Evolutionary conservation across 2,888 invertebrate species (phyloP), one percentile per base, ranked within the genome.

Genomic region (Lochmaea capreae): DNA sequence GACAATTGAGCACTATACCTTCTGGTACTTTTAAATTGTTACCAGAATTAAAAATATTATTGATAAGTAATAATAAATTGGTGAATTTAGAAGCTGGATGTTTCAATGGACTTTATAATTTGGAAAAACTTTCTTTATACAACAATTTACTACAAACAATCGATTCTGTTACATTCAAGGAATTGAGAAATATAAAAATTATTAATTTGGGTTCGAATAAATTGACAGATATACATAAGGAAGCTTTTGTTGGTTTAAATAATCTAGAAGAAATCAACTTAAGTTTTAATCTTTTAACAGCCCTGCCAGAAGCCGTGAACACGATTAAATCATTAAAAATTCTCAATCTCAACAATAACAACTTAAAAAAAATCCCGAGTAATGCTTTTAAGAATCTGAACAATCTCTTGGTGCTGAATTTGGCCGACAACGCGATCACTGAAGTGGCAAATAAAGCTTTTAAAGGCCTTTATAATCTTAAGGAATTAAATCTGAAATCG

Each of bases 401-500:
- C 52, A 76, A 68, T n/a, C 49, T 78, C 52, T 65, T 72, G 65
- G 39, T 76, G 69, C 69, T 78, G 26, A 70, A 78, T 72, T 61
- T 76, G 46, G 58, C 72, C 58, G 78, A 78, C 63, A 76, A 78
- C 61, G 57, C 62, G 52, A 78, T 78, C 63, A 67, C 58, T 10
- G 22, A 12, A 26, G 57, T 78, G 67, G 61, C 58, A 58, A 72
- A 67, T 63, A 65, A 67, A 61, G 73, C 73, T 14, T 76, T 78
- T 61, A 66, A 59, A 42, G 73, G 76, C 39, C 65, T 78, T 14
- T 18, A 16, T 62, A 73, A 63, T 62, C 67, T 78, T 11, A 71
- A 63, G 62, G 78, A 78, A 71, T 74, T 78, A 70, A 76, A 75
- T 73, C 49, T 78, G 9, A 75, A 73, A 65, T 73, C 76, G 18